phyloP scores from a whole-genome alignment of 2,113 vertebrate genomes.

The Willisornis vidua region DNA sequence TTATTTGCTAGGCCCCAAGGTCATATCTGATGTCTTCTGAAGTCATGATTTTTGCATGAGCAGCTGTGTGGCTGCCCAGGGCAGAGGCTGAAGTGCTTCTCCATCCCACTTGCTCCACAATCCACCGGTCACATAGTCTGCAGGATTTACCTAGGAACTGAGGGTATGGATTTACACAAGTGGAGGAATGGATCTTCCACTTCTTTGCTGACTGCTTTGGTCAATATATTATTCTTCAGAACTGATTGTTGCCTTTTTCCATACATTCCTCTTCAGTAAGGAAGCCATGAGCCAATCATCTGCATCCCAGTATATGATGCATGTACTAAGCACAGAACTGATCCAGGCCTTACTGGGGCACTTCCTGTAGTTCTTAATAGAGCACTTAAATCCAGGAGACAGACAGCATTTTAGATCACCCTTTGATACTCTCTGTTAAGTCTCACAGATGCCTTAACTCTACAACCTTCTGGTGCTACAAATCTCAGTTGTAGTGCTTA shows the following conservation, averaged over 20 bases:
- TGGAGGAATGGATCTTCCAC: accelerated
- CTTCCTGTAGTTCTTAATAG: not conserved
- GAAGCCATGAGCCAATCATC: not conserved
- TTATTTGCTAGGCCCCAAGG: not conserved
- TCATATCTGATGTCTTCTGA: not conserved
- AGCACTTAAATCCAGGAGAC: not conserved
- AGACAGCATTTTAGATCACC: not conserved
- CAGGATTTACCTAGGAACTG: not conserved
- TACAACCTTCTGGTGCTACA: not conserved
- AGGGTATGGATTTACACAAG: not conserved
- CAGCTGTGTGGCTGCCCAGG: not conserved
- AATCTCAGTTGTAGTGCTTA: not conserved
- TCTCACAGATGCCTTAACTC: not conserved
- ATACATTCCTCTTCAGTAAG: not conserved
- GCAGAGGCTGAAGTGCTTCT: not conserved
- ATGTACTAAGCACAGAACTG: not conserved
- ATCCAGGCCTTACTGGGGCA: not conserved
- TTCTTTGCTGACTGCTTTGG: not conserved
- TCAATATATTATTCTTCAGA: not conserved
- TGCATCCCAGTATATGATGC: not conserved
- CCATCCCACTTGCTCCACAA: not conserved
- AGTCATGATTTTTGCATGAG: not conserved
- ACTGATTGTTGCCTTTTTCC: not conserved
- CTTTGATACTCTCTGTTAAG: not conserved
- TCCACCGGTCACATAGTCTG: not conserved